phyloP scores from a whole-genome alignment of 2,888 invertebrate genomes.

The Drosophila rellima region DNA sequence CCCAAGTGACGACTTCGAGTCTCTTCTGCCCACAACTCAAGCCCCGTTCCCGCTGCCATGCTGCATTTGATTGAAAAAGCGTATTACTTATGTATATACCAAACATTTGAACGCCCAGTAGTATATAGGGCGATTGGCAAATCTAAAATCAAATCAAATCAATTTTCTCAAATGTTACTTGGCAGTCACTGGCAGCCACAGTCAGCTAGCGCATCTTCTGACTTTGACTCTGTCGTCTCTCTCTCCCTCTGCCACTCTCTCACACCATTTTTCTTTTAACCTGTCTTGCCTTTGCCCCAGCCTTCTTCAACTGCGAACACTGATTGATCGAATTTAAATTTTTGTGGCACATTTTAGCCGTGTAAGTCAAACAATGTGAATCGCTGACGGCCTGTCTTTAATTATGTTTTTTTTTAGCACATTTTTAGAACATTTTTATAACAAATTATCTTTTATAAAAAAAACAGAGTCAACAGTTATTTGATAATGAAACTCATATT shows the following conservation, averaged over 20 bases:
- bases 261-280: conserved; percentile 8
- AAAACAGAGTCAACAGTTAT: too few species aligned
- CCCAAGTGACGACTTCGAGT: conserved; percentile 51
- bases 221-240: conserved; percentile 51
- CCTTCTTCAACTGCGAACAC: conserved; percentile 41
- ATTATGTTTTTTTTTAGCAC: conserved; percentile 54
- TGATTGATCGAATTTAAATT: conserved; percentile 80
- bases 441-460: too few species aligned
- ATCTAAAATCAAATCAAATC: conserved; percentile 80
- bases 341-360: conserved; percentile 75
- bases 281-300: conserved; percentile 10
- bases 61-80: conserved; percentile 72
- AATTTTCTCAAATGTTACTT: conserved; percentile 77
- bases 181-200: conserved; percentile 60
- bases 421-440: too few species aligned
- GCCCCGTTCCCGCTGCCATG: not conserved
- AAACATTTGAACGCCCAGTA: conserved; percentile 41
- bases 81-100: conserved; percentile 71
- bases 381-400: conserved; percentile 60
- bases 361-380: conserved; percentile 56
- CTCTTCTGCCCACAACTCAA: conserved; percentile 16
- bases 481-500: too few species aligned
- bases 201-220: conserved; percentile 39
- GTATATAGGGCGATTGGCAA: conserved; percentile 70
- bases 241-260: not conserved